Percentiles rank a stretch among this genome's conserved stretches.
Conservation (phyloP, 2,888 invertebrate species). For the Sthenelais limicola region DNA sequence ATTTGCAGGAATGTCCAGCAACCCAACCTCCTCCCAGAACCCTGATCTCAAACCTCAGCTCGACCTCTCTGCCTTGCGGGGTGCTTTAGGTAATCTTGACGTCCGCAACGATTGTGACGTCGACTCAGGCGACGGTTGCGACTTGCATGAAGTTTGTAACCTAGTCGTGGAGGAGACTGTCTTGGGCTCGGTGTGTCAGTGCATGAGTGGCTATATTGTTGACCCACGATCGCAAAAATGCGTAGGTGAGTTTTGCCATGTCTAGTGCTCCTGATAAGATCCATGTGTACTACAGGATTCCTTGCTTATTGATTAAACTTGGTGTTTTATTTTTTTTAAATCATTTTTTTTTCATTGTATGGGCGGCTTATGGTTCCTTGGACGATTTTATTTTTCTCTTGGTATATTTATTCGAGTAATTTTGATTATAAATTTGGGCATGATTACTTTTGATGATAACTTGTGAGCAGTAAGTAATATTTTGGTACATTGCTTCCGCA, state of each 20-base stretch:
- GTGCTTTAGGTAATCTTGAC: background rate
- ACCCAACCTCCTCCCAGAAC: background rate
- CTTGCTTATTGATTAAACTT: no score
- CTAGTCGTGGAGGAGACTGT: constrained; percentile 7
- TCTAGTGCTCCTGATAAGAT: no score
- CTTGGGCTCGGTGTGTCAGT: constrained; percentile 19
- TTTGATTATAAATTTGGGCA: no score
- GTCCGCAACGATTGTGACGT: constrained; percentile 21
- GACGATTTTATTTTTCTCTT: no score
- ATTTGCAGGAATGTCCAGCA: background rate
- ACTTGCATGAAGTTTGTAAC: constrained; percentile 14
- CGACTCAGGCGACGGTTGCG: constrained; percentile 19
- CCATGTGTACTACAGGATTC: no score
- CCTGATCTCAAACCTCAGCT: background rate
- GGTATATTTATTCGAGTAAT: no score
- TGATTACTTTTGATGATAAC: no score
- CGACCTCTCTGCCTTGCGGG: background rate
- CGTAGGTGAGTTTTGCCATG: constrained; percentile 24
- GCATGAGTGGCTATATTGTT: background rate
- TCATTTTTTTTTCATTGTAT: no score
- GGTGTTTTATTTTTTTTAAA: no score
- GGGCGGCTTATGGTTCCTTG: no score
- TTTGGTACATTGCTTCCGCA: no score
- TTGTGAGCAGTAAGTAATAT: no score
- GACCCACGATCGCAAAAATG: background rate